phyloP scores from a whole-genome alignment of 1,140 invertebrate genomes.

The Drosophila watanabei region DNA sequence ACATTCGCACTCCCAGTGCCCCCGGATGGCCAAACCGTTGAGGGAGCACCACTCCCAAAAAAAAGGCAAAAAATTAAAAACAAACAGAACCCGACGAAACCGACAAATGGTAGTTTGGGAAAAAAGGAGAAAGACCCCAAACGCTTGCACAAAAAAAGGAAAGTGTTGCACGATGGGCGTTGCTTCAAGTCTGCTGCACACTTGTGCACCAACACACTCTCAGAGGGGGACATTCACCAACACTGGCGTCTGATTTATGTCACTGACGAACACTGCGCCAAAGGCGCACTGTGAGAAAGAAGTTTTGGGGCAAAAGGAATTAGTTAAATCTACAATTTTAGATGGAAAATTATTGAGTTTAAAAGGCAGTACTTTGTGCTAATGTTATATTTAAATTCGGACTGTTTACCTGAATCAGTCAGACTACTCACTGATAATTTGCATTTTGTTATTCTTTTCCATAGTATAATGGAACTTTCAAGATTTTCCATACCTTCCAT shows the following conservation, averaged over 20 bases:
- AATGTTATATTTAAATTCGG: background rate
- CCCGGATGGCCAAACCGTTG: constrained; percentile 45
- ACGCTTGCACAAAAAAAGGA: constrained; percentile 63
- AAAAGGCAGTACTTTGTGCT: background rate
- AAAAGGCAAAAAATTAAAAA: constrained; percentile 70
- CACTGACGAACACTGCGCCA: constrained; percentile 54
- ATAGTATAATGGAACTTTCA: background rate
- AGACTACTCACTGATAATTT: background rate
- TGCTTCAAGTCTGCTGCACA: constrained; percentile 66
- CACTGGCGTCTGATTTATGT: constrained; percentile 69
- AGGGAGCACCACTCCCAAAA: constrained; percentile 31
- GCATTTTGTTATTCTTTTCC: background rate
- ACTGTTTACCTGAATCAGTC: background rate
- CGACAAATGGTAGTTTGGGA: constrained; percentile 53
- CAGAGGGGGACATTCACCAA: constrained; percentile 38
- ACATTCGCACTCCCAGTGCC: constrained; percentile 27
- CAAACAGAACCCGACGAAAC: constrained; percentile 73
- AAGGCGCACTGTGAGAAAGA: constrained; percentile 45
- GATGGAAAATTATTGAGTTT: background rate
- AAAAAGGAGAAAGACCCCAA: constrained; percentile 27
- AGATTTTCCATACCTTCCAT: too few relatives aligned
- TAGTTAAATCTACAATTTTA: background rate
- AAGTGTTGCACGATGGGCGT: constrained; percentile 83
- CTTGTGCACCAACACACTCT: constrained; percentile 28
- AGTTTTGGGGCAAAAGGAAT: background rate